Percentiles rank a stretch among this genome's conserved stretches.
These are phyloP conservation scores for Amphiura filiformis DNA, from an alignment of 35 echinoderm and acorn worm genomes.

Conservation along the genomic window DNA sequence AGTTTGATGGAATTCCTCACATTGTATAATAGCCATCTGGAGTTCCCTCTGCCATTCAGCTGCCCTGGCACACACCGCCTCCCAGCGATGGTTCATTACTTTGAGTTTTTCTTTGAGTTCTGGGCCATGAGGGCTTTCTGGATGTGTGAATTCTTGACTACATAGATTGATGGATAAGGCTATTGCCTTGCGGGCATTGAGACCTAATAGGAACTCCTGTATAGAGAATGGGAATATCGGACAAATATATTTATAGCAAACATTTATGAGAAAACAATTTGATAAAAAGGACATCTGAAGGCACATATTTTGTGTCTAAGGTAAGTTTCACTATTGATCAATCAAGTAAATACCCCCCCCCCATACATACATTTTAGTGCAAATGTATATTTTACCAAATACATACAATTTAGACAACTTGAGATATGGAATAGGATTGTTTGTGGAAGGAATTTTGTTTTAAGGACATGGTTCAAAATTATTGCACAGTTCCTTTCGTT, in stretches of 20 bases:
- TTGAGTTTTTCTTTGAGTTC: constrained; percentile 73
- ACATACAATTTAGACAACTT: too few species aligned
- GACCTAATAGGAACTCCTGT: constrained; percentile 27
- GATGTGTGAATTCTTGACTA: constrained; percentile 77
- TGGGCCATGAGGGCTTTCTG: constrained; percentile 57
- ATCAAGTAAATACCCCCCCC: too few species aligned
- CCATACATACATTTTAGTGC: too few species aligned
- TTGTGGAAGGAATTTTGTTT: too few species aligned
- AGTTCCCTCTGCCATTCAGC: constrained; percentile 85
- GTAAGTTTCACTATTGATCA: too few species aligned
- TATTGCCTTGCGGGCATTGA: constrained; percentile 73
- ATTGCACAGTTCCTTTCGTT: too few species aligned
- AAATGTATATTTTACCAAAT: too few species aligned
- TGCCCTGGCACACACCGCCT: constrained; percentile 56
- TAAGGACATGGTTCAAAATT: too few species aligned
- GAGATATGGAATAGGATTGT: too few species aligned
- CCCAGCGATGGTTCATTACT: constrained; percentile 30
- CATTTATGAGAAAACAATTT: too few species aligned
- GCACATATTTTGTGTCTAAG: too few species aligned
- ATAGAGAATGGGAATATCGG: background rate
- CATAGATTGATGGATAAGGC: constrained; percentile 92
- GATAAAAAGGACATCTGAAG: too few species aligned
- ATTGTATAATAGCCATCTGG: constrained; percentile 84
- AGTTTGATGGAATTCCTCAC: constrained; percentile 98
- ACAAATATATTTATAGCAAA: background rate